phyloP scores from a whole-genome alignment of 2,113 vertebrate species.

The Callaeas wilsoni region DNA sequence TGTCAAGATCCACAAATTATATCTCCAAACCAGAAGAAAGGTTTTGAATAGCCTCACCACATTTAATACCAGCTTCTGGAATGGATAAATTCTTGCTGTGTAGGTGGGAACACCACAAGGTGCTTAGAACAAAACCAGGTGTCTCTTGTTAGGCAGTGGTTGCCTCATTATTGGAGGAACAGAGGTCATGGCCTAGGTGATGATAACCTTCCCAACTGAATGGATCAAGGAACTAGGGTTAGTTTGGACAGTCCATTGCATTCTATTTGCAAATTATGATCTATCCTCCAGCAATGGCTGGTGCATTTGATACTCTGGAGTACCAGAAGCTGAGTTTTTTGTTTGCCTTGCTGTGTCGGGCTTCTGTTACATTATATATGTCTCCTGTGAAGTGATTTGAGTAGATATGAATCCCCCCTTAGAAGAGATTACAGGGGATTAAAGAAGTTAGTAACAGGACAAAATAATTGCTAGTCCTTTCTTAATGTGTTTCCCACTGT shows the following conservation, averaged over 20 bases:
- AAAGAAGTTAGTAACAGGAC: conserved; percentile 13
- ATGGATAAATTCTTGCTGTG: not conserved
- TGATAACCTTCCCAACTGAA: not conserved
- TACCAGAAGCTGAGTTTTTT: not conserved
- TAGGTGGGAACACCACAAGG: not conserved
- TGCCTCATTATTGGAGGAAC: not conserved
- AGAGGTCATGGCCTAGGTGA: not conserved
- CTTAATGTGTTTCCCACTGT: conserved; percentile 55
- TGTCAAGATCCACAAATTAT: not conserved
- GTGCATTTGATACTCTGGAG: not conserved
- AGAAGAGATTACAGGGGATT: conserved; percentile 52
- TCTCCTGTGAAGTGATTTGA: conserved; percentile 27
- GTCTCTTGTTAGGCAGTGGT: not conserved
- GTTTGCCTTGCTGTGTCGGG: not conserved
- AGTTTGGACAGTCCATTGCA: not conserved
- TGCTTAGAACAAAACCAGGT: not conserved
- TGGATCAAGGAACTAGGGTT: not conserved
- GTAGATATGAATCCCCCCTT: conserved; percentile 2
- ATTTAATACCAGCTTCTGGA: not conserved
- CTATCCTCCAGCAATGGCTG: not conserved
- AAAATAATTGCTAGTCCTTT: conserved; percentile 34
- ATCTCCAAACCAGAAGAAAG: not conserved
- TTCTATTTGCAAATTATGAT: not conserved
- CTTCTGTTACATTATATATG: not conserved
- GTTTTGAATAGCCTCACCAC: not conserved